These are phyloP conservation scores for Dendroctonus valens DNA, from an alignment of 1,140 invertebrate species.

Conservation along the genomic window DNA sequence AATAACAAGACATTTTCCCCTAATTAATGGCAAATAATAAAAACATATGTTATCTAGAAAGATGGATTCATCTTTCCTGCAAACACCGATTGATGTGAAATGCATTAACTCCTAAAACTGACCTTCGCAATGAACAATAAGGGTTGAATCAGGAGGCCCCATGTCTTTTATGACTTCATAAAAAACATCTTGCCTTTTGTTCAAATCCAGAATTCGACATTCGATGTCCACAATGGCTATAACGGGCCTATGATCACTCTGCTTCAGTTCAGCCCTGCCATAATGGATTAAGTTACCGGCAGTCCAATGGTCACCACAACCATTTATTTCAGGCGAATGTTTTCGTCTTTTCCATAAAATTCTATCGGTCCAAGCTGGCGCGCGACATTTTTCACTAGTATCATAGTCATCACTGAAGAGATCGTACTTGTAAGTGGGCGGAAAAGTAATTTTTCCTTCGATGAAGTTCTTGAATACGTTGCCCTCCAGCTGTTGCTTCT, in stretches of 20 bases:
- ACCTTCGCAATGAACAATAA: slow-evolving; percentile 67
- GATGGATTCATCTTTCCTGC: slow-evolving; percentile 14
- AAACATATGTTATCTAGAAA: too few species aligned
- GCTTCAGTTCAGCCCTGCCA: slow-evolving; percentile 91
- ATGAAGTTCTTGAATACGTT: slow-evolving; percentile 94
- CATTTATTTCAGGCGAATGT: slow-evolving; percentile 62
- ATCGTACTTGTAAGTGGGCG: slow-evolving; percentile 99
- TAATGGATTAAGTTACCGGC: slow-evolving; percentile 85
- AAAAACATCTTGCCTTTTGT: slow-evolving; percentile 73
- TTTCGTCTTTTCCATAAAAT: slow-evolving; percentile 86
- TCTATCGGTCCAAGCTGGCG: slow-evolving; percentile 98
- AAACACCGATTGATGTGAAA: too few species aligned
- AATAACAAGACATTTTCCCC: slow-evolving; percentile 30
- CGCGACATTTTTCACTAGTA: slow-evolving; percentile 95
- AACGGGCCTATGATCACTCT: slow-evolving; percentile 96
- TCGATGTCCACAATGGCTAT: slow-evolving; percentile 88
- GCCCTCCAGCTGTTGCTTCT: slow-evolving; percentile 71
- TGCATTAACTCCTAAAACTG: neutral
- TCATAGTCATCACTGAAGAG: slow-evolving; percentile 99
- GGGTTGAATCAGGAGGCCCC: slow-evolving; percentile 94
- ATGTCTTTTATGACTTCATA: slow-evolving; percentile 80
- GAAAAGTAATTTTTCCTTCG: slow-evolving; percentile 90
- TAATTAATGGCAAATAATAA: neutral
- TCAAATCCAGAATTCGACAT: slow-evolving; percentile 72
- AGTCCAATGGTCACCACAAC: slow-evolving; percentile 39